Evolutionary conservation across 1,140 invertebrate species (phyloP).

Genomic region (Caligus rogercresseyi): DNA sequence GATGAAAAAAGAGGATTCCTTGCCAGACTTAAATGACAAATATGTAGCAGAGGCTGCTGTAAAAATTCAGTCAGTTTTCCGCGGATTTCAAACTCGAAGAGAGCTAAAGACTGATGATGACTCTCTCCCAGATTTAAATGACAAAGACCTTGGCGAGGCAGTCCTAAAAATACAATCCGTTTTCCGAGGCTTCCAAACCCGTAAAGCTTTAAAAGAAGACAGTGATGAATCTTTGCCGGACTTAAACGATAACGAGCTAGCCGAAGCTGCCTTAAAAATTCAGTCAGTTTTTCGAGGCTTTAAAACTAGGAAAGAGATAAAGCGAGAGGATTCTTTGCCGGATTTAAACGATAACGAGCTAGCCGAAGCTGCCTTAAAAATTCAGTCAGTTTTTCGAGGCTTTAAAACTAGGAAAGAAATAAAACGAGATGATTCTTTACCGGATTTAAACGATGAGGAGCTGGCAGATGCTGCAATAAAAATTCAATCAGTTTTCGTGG

Average conservation of each 20-base stretch:
- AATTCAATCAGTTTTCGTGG: conserved; percentile 13
- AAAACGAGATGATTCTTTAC: conserved; percentile 3
- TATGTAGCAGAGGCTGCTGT: not conserved
- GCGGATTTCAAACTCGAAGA: conserved; percentile 6
- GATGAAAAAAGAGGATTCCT: not conserved
- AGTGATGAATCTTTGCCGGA: conserved; percentile 4
- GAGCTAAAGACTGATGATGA: not conserved
- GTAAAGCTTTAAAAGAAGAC: not conserved
- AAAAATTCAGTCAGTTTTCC: conserved; percentile 17
- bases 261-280: conserved; percentile 9
- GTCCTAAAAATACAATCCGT: conserved; percentile 7
- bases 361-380: conserved; percentile 9
- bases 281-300: conserved; percentile 15
- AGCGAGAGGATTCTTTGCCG: not conserved
- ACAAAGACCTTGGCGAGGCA: not conserved
- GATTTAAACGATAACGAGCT: conserved; percentile 15
- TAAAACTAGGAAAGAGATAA: conserved; percentile 1
- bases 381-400: conserved; percentile 18
- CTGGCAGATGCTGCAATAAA: conserved; percentile 13
- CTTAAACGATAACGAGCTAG: conserved; percentile 1
- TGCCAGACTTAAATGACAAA: conserved; percentile 8
- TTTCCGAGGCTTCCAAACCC: conserved; percentile 11
- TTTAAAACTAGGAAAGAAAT: conserved; percentile 17
- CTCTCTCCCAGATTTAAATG: conserved; percentile 1
- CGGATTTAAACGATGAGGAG: not conserved